Base-by-base conservation (phyloP, 2,888 invertebrate genomes). In the Eulithis prunata region DNA sequence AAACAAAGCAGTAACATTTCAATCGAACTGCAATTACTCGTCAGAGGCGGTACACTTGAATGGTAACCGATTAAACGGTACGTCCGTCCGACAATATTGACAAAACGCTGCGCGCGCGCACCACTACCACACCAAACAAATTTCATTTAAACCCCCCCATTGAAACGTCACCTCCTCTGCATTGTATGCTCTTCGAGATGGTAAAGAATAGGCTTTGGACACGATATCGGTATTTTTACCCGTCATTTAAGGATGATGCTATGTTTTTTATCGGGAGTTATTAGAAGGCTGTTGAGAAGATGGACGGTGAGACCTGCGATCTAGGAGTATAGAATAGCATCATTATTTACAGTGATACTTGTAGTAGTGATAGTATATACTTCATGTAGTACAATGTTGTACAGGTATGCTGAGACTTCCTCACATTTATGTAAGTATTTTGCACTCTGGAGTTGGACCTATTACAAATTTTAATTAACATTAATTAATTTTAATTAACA, bases 41-140 rank as follows among this genome's bases (percentile, higher is more conserved):
- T 90, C 88, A 90, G 83, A 81, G 90, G 90, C 90, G 91, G 90
- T 92, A 90, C 91, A 88, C 83, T 78, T 91, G 91, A 91, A 93
- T 93, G 85, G 87, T 79, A 78, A 78, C 85, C 88, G 91, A 91
- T 91, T 91, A 90, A 90, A 90, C 87, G 87, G 89, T 89, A 88
- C 84, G 78, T 61, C 78, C 84, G 78, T 64, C 78, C 77, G 91
- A 90, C 91, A 89, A 87, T 85, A 85, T 87, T 91, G 92, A 93
- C 91, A 92, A 93, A 93, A 90, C 83, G 89, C 77, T 84, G 88
- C 88, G 85, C 86, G 77, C 72, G 86, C 86, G 88, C 83, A 61
- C 73, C 71, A 70, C 64, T 56, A 59, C 66, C 21, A 66, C 65
- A 68, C 68, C 68, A 68, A 68, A 68, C 68, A 64, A 68, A 68